phyloP scores from a whole-genome alignment of 2,113 vertebrate species.

The Oreochromis aureus region DNA sequence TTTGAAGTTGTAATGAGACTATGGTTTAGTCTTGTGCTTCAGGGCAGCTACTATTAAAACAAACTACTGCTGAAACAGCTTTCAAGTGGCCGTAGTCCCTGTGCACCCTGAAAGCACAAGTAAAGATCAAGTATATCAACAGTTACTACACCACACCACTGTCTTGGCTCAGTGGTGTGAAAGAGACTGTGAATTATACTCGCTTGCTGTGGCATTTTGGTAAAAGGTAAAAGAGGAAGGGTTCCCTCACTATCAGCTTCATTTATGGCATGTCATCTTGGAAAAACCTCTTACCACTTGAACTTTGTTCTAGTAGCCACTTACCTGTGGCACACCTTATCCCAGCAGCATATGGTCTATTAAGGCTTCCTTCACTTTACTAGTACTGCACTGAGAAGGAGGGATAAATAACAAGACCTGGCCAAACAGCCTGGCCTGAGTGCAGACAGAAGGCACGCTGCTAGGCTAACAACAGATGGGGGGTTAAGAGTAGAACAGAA shows the following conservation, averaged over 20 bases:
- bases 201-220: neutral
- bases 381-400: neutral
- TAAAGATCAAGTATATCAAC: neutral
- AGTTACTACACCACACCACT: neutral
- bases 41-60: neutral
- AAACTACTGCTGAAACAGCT: neutral
- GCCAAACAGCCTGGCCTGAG: neutral
- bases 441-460: neutral
- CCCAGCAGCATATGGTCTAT: conserved; percentile 25
- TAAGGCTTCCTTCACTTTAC: neutral
- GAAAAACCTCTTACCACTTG: neutral
- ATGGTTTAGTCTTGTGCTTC: neutral
- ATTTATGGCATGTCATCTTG: neutral
- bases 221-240: neutral
- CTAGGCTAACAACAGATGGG: neutral
- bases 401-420: neutral
- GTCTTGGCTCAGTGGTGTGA: neutral
- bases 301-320: conserved; percentile 19
- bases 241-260: neutral
- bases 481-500: neutral
- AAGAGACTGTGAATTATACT: too few relatives aligned
- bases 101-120: neutral
- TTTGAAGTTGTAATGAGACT: neutral
- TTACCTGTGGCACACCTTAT: conserved; percentile 11
- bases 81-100: neutral